Evolutionary conservation across 2,888 invertebrate genomes (phyloP).

Genomic region (Nephrocerus scutellatus): DNA sequence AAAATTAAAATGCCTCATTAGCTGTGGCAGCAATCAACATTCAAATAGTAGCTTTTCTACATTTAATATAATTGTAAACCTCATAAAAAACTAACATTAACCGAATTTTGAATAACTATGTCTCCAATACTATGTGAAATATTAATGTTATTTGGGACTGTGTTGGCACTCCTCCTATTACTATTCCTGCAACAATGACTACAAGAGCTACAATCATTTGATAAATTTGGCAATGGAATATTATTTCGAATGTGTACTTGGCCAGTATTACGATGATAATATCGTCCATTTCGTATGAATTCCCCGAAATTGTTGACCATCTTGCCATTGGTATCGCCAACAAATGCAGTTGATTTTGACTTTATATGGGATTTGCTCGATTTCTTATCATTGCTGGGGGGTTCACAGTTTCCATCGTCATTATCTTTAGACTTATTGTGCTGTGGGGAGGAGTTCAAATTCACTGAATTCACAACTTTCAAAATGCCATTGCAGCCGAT

Average conservation of each 20-base stretch:
- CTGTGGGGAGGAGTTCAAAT: constrained; percentile 18
- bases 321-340: too few relatives aligned
- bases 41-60: too few relatives aligned
- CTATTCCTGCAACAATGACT: constrained; percentile 10
- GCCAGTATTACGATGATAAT: constrained; percentile 6
- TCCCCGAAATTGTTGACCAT: too few relatives aligned
- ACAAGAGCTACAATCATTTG: not conserved
- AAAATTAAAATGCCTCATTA: too few relatives aligned
- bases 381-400: constrained; percentile 5
- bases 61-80: too few relatives aligned
- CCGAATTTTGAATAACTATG: constrained; percentile 37
- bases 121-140: constrained; percentile 33
- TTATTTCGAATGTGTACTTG: constrained; percentile 19
- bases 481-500: constrained; percentile 43
- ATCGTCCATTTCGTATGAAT: not conserved
- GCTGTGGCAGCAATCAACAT: too few relatives aligned
- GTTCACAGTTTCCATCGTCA: constrained; percentile 8
- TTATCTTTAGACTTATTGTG: constrained; percentile 11
- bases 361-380: not conserved
- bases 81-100: constrained; percentile 35
- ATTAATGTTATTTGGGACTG: constrained; percentile 28
- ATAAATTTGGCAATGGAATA: constrained; percentile 27
- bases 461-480: constrained; percentile 36
- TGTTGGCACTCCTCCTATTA: constrained; percentile 17
- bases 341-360: too few relatives aligned